Conservation (phyloP, 2,113 vertebrate species). For the Polyodon spathula region DNA sequence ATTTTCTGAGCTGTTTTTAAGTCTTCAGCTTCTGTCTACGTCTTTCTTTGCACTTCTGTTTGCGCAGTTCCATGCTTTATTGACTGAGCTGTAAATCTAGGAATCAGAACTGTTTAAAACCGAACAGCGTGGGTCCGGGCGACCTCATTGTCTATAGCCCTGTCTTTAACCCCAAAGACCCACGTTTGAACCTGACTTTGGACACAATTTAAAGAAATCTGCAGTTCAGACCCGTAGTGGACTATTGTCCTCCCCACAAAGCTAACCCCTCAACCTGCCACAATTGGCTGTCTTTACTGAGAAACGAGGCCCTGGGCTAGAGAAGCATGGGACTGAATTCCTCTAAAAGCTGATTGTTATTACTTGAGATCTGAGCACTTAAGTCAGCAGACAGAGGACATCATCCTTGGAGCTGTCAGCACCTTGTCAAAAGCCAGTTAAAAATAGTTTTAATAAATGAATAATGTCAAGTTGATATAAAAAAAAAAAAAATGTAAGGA, state of each 20-base stretch:
- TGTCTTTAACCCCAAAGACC: constrained; percentile 16
- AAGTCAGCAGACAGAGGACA: neutral
- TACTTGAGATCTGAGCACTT: neutral
- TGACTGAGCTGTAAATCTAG: constrained; percentile 8
- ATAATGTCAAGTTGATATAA: no score
- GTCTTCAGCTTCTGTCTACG: no score
- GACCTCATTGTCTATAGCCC: constrained; percentile 15
- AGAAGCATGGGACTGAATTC: neutral
- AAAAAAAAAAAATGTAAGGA: no score
- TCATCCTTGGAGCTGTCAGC: neutral
- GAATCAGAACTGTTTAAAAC: neutral
- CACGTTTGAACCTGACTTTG: constrained; percentile 16
- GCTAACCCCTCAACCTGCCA: neutral
- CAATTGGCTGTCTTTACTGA: neutral
- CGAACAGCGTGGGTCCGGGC: neutral
- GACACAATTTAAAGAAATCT: constrained; percentile 10
- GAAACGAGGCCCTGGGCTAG: neutral
- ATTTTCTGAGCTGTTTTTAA: no score
- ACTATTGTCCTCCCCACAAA: constrained; percentile 11
- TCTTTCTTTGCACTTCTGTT: neutral
- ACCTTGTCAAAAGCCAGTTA: neutral
- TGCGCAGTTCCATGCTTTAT: neutral
- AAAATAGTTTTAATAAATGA: no score
- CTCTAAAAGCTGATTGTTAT: neutral
- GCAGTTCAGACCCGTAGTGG: neutral